phyloP scores from a whole-genome alignment of 2,797 vertebrate genomes.

The Meda fulgida region DNA sequence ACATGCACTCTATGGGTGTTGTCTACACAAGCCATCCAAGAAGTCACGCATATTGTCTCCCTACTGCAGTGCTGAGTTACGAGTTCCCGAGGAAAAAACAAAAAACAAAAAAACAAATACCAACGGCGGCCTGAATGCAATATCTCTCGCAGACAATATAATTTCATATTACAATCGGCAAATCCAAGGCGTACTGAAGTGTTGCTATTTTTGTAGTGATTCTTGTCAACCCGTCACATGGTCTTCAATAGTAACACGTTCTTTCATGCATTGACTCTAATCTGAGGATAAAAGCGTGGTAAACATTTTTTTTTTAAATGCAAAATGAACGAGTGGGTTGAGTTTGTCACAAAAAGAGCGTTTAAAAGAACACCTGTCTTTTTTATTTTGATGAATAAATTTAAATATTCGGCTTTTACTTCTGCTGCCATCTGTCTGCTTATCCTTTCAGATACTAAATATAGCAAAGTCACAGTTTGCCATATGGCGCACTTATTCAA shows the following conservation, averaged over 20 bases:
- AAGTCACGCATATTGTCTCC: constrained; percentile 42
- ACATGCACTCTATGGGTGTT: constrained; percentile 34
- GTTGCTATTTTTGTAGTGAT: constrained; percentile 54
- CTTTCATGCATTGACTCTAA: constrained; percentile 51
- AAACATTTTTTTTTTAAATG: constrained; percentile 14
- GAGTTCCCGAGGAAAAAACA: neutral
- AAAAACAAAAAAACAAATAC: neutral
- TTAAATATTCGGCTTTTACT: constrained; percentile 39
- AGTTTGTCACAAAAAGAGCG: constrained; percentile 42
- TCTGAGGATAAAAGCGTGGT: constrained; percentile 46
- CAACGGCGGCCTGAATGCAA: constrained; percentile 27
- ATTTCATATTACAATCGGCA: constrained; percentile 51
- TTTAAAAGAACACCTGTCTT: constrained; percentile 42
- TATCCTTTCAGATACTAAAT: constrained; percentile 42
- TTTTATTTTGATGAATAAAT: constrained; percentile 44
- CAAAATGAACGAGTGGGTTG: constrained; percentile 30
- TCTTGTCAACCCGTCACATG: constrained; percentile 51
- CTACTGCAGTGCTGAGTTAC: constrained; percentile 26
- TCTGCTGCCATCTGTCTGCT: constrained; percentile 34
- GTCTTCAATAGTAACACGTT: constrained; percentile 39
- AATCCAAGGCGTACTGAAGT: constrained; percentile 35
- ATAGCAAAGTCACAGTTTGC: constrained; percentile 30
- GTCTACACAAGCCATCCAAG: constrained; percentile 42
- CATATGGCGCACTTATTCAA: constrained; percentile 38
- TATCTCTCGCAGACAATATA: constrained; percentile 50